Conservation (phyloP, 2,888 invertebrate genomes). For the Camponotus fellah region DNA sequence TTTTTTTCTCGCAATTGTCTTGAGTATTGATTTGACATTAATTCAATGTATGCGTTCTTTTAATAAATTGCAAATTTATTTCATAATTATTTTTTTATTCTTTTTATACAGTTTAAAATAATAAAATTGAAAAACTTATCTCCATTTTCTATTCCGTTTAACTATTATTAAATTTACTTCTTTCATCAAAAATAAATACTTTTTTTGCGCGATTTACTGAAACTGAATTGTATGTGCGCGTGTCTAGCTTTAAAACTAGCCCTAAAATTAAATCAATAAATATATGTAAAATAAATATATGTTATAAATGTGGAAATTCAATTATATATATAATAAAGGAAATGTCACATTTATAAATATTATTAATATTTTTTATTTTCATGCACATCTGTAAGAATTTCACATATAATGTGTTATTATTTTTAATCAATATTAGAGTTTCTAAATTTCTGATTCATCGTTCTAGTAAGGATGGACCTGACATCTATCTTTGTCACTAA, state of each 20-base stretch:
- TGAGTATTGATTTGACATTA: slow-evolving; percentile 1
- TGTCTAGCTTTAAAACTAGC: neutral
- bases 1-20: neutral
- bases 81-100: slow-evolving; percentile 4
- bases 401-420: neutral
- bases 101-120: neutral
- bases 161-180: neutral
- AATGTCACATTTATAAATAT: neutral
- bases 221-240: neutral
- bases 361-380: neutral
- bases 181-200: neutral
- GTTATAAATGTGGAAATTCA: neutral
- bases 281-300: neutral
- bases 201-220: neutral
- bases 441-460: neutral
- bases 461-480: neutral
- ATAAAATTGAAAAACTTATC: neutral
- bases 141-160: neutral
- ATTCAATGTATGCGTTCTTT: slow-evolving; percentile 5
- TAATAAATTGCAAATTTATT: neutral
- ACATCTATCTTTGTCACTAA: slow-evolving; percentile 21
- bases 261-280: neutral
- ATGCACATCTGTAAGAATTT: neutral
- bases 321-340: neutral
- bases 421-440: neutral